Percentiles rank a stretch among this genome's conserved stretches.
Evolutionary conservation across 2,797 vertebrate genomes (phyloP).

Genomic region (Darevskia mixta): DNA sequence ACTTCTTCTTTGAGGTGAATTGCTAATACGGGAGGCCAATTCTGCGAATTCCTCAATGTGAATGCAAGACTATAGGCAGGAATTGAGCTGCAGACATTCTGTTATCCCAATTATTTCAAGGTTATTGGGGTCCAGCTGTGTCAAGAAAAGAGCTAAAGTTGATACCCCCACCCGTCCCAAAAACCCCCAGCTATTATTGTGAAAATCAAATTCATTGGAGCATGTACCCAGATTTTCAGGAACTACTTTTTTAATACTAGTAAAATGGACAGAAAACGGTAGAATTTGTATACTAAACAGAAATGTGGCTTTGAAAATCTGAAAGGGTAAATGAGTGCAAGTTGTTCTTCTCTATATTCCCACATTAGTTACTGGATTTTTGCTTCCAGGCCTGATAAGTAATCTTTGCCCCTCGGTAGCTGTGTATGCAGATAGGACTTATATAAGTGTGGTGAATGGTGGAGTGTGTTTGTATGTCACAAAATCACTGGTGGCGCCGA

Average conservation of each 20-base stretch:
- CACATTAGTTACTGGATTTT: background rate
- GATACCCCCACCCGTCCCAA: no score
- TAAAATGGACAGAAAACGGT: background rate
- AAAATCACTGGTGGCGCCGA: background rate
- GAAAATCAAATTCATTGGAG: background rate
- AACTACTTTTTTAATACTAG: background rate
- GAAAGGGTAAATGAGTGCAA: background rate
- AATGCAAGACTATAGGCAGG: background rate
- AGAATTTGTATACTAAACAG: background rate
- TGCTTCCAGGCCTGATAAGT: background rate
- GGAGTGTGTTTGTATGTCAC: background rate
- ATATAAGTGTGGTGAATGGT: background rate
- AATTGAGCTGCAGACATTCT: constrained; percentile 10
- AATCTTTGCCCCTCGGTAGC: background rate
- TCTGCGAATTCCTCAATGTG: background rate
- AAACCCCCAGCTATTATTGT: no score
- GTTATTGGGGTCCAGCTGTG: background rate
- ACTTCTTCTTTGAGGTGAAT: constrained; percentile 6
- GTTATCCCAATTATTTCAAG: constrained; percentile 40
- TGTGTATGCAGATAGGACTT: background rate
- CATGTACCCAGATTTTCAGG: background rate
- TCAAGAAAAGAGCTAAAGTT: background rate
- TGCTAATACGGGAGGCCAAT: constrained; percentile 3
- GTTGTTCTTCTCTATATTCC: background rate
- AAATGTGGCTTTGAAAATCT: background rate